These are phyloP conservation scores for Thalassarche chlororhynchos DNA, from an alignment of 2,113 vertebrate genomes.

Conservation along the genomic window DNA sequence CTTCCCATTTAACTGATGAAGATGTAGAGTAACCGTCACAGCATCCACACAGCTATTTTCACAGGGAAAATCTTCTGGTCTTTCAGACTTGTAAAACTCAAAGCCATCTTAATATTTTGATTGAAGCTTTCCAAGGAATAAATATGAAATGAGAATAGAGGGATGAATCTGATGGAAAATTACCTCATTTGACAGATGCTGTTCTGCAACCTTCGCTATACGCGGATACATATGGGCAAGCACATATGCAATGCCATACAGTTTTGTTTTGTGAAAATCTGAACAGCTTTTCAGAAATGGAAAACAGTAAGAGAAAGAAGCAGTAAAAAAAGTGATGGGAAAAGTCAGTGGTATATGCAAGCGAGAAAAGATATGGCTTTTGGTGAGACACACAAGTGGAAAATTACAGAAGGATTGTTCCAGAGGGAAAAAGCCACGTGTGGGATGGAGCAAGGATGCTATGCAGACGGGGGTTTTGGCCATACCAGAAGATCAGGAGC, in stretches of 20 bases:
- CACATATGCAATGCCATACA: not conserved
- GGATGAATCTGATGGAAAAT: not conserved
- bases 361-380: not conserved
- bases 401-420: not conserved
- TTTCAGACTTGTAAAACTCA: not conserved
- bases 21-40: rapidly evolving
- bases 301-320: not conserved
- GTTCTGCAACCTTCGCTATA: not conserved
- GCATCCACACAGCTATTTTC: not conserved
- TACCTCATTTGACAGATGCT: not conserved
- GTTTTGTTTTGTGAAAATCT: not conserved
- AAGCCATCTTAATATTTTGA: not conserved
- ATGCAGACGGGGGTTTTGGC: rapidly evolving
- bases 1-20: not conserved
- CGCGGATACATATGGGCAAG: not conserved
- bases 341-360: not conserved
- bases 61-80: not conserved
- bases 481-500: not conserved
- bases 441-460: not conserved
- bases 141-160: not conserved
- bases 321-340: not conserved
- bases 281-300: not conserved
- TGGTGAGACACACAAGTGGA: not conserved
- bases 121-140: not conserved
- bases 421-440: not conserved